Evolutionary conservation across 2,888 invertebrate species (phyloP).

Genomic region (Frankliniella intonsa): DNA sequence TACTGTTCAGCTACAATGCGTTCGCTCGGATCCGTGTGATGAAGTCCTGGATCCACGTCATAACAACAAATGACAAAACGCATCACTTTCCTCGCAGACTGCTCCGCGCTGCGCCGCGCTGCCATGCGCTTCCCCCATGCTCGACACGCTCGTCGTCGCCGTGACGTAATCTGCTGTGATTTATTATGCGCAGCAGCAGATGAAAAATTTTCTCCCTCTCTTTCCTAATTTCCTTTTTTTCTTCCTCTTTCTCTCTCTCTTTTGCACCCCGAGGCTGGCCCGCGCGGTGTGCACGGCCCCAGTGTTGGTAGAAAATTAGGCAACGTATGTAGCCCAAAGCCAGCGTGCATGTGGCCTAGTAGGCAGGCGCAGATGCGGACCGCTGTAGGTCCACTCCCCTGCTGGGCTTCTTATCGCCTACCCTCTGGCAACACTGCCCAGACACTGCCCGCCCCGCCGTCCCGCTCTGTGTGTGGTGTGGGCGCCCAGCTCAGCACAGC

Average conservation of each 20-base stretch:
- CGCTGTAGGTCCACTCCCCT: neutral
- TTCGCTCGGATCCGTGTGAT: neutral
- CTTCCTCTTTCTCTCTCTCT: neutral
- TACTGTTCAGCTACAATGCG: too few species aligned
- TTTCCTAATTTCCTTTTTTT: neutral
- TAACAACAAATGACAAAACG: neutral
- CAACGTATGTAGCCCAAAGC: neutral
- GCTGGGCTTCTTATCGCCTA: too few species aligned
- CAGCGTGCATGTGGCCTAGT: neutral
- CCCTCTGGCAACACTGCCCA: too few species aligned
- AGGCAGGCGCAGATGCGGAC: neutral
- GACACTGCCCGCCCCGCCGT: too few species aligned
- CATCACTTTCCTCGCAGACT: too few species aligned
- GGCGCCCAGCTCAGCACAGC: neutral
- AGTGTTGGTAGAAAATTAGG: neutral
- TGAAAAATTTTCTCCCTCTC: neutral
- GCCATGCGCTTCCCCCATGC: too few species aligned
- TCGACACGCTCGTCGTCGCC: neutral
- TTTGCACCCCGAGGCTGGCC: too few species aligned
- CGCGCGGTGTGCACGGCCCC: neutral
- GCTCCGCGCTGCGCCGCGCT: too few species aligned
- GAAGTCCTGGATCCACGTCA: conserved; percentile 12
- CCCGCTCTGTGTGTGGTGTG: too few species aligned
- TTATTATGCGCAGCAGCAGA: neutral
- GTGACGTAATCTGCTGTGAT: neutral